Percentiles rank a stretch among this genome's conserved stretches.
Evolutionary conservation across 2,113 vertebrate genomes (phyloP).

Genomic region (Deroptyus accipitrinus): DNA sequence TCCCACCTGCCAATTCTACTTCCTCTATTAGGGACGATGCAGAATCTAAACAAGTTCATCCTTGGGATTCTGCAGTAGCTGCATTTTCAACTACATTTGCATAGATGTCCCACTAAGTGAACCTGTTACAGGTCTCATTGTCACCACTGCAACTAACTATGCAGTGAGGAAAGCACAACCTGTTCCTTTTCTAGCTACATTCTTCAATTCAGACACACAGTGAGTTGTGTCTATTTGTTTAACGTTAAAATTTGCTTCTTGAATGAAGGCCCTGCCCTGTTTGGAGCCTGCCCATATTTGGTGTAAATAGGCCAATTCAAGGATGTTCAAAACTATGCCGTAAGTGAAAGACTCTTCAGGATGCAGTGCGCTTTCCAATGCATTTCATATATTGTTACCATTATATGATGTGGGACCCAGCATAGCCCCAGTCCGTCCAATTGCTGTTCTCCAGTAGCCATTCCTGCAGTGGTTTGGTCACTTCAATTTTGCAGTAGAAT

Average conservation of each 20-base stretch:
- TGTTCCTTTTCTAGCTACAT: no score
- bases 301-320: neutral
- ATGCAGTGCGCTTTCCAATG: neutral
- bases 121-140: no score
- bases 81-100: no score
- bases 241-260: neutral
- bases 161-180: no score
- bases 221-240: no score
- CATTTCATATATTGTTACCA: neutral
- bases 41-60: no score
- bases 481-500: neutral
- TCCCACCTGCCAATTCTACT: no score
- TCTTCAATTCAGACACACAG: no score
- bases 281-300: neutral
- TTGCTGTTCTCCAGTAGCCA: neutral
- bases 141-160: no score
- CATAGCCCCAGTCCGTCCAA: rapidly evolving
- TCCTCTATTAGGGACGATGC: no score
- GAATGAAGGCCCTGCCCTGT: neutral
- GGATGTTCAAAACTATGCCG: neutral
- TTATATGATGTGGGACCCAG: neutral
- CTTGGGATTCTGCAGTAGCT: no score
- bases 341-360: neutral
- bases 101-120: no score
- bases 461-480: neutral